Conservation (phyloP, 2,113 vertebrate genomes). For the Orycteropus afer region DNA sequence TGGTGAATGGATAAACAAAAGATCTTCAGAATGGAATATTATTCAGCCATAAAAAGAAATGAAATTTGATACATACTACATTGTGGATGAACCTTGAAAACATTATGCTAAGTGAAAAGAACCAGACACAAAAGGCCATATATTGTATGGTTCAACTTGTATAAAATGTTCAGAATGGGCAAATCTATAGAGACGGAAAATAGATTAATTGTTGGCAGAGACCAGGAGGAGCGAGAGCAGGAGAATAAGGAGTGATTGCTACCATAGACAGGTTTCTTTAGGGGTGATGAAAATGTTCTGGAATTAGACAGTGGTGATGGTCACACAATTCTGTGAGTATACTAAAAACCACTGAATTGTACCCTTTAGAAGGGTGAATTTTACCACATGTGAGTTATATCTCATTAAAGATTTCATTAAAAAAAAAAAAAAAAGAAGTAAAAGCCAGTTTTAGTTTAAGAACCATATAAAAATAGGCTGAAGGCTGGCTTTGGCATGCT, state of each 20-base stretch:
- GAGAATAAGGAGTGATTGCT: neutral
- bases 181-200: no score
- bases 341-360: neutral
- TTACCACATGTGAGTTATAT: constrained; percentile 4
- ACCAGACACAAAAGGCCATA: neutral
- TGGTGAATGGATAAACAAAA: neutral
- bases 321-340: neutral
- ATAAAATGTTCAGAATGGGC: no score
- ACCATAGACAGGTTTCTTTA: neutral
- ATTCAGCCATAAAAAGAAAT: neutral
- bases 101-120: neutral
- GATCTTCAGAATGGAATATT: neutral
- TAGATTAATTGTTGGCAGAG: neutral
- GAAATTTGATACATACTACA: neutral
- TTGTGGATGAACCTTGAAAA: constrained; percentile 35
- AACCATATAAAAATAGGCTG: neutral
- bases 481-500: neutral
- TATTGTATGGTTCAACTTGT: neutral
- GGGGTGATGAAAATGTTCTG: no score
- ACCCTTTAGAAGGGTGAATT: neutral
- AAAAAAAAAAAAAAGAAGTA: neutral
- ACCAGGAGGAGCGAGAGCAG: neutral
- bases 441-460: constrained; percentile 42
- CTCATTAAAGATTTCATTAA: constrained; percentile 1
- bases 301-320: no score